phyloP scores from a whole-genome alignment of 37 sponge, comb jelly and placozoan species.

The Chondrilla cf. caribensis region DNA sequence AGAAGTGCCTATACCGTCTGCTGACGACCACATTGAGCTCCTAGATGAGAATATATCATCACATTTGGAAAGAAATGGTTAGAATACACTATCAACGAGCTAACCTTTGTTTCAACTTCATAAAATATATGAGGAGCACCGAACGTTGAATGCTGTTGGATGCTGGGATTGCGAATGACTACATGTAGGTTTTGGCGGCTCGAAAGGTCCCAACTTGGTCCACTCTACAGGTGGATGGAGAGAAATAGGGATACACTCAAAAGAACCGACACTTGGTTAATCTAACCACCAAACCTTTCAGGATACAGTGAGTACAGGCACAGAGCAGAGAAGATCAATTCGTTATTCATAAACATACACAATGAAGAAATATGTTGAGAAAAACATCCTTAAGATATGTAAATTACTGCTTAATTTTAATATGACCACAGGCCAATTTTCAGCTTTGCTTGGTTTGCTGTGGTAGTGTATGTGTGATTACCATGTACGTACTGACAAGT shows the following conservation, averaged over 20 bases:
- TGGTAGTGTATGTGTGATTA: no score
- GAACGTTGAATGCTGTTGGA: not conserved
- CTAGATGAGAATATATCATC: not conserved
- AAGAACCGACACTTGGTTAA: not conserved
- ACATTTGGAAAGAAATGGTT: not conserved
- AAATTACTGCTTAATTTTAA: no score
- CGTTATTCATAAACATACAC: no score
- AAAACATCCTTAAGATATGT: no score
- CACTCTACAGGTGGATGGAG: constrained; percentile 35
- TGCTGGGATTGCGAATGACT: constrained; percentile 6
- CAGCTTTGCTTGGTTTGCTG: no score
- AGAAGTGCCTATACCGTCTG: constrained; percentile 78
- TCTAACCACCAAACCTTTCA: not conserved
- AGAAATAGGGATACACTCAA: no score
- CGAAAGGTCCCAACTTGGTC: constrained; percentile 67
- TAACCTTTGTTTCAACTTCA: constrained; percentile 61
- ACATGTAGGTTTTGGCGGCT: constrained; percentile 31
- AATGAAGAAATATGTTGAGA: no score
- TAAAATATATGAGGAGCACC: constrained; percentile 20
- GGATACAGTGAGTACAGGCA: no score
- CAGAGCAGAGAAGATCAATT: no score
- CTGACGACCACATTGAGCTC: constrained; percentile 38
- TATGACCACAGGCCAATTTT: no score
- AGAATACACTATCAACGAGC: no score
- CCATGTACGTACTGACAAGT: no score